Percentiles rank a stretch among this genome's conserved stretches.
Conservation (phyloP, 2,888 invertebrate genomes). For the Bombylius discolor region DNA sequence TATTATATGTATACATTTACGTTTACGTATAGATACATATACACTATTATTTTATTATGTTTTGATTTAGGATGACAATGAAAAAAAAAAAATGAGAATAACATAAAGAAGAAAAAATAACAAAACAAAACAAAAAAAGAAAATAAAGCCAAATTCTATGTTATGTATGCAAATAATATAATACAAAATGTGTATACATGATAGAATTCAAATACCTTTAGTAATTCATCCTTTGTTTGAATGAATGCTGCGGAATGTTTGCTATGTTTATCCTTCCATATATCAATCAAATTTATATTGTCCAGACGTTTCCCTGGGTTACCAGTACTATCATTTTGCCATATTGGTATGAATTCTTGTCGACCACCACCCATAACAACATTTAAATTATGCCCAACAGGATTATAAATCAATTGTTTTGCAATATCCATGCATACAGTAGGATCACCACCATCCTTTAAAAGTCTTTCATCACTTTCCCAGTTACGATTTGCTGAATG, state of each 20-base stretch:
- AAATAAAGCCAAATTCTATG: neutral
- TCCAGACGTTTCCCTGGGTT: conserved; percentile 44
- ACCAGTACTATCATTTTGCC: conserved; percentile 39
- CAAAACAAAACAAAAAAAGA: neutral
- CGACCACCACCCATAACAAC: conserved; percentile 70
- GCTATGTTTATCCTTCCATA: conserved; percentile 45
- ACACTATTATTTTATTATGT: no score
- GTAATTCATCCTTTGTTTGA: conserved; percentile 48
- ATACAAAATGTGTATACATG: conserved; percentile 6
- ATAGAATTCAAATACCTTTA: conserved; percentile 26
- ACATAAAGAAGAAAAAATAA: no score
- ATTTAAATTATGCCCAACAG: conserved; percentile 55
- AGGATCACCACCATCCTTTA: conserved; percentile 38
- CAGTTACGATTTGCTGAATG: conserved; percentile 58
- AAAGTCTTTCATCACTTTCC: conserved; percentile 54
- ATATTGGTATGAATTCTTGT: conserved; percentile 48
- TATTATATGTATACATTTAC: neutral
- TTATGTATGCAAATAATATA: neutral
- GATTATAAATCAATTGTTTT: conserved; percentile 49
- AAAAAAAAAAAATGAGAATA: neutral
- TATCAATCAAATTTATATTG: conserved; percentile 49
- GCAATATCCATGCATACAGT: conserved; percentile 57
- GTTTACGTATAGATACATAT: no score
- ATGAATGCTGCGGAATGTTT: conserved; percentile 41
- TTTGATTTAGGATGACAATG: neutral